Evolutionary conservation across 2,113 vertebrate species (phyloP).

Genomic region (Pachyramphus minor): DNA sequence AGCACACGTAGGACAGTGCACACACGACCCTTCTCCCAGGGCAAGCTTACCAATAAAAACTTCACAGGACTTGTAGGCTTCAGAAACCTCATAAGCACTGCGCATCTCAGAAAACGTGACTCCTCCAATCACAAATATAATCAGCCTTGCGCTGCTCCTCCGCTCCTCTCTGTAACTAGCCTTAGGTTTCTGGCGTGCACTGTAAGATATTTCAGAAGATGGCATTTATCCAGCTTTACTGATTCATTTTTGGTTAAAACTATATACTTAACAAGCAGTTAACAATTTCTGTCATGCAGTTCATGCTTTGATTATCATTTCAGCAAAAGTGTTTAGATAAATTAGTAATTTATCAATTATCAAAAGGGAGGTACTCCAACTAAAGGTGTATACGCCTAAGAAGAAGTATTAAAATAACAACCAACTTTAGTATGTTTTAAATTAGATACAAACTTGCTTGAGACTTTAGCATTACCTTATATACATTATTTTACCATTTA

Average conservation of each 20-base stretch:
- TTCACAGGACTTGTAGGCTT: constrained; percentile 85
- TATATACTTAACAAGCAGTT: background rate
- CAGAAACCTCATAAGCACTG: constrained; percentile 89
- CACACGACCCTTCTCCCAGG: background rate
- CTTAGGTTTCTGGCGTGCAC: constrained; percentile 79
- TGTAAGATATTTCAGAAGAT: background rate
- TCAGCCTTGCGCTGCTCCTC: constrained; percentile 81
- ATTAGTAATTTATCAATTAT: background rate
- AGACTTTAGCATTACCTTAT: background rate
- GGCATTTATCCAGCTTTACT: background rate
- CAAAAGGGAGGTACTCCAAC: background rate
- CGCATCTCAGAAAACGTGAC: constrained; percentile 91
- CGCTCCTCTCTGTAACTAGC: constrained; percentile 79
- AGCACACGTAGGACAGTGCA: rapidly evolving
- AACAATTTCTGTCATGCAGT: background rate
- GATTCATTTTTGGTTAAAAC: background rate
- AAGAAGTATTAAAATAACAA: background rate
- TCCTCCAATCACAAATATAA: constrained; percentile 94
- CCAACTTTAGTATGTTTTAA: background rate
- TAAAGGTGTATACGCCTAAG: background rate
- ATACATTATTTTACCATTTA: background rate
- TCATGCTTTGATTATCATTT: background rate
- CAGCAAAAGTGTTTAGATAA: background rate
- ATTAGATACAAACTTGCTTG: background rate
- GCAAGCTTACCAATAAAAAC: constrained; percentile 88